Conservation (phyloP, 2,113 vertebrate genomes). For the Xenotilapia longispinis region DNA sequence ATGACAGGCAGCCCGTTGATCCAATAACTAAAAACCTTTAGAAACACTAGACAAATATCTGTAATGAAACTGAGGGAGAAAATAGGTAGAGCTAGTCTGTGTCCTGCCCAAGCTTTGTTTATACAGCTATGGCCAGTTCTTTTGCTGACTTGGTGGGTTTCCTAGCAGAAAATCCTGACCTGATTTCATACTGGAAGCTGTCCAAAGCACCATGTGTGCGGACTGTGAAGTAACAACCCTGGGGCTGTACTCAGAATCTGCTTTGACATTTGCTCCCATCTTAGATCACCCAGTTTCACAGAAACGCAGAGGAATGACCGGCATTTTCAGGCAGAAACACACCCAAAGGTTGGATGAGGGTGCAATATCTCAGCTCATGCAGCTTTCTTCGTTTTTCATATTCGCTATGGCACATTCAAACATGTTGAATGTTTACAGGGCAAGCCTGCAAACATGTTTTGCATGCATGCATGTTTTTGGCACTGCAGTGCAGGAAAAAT, state of each 20-base stretch:
- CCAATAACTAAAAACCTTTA: neutral
- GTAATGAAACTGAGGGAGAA: neutral
- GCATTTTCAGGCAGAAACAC: neutral
- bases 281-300: constrained; percentile 11
- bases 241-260: constrained; percentile 48
- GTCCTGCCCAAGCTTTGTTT: neutral
- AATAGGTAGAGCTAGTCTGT: neutral
- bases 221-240: constrained; percentile 45
- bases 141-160: constrained; percentile 34
- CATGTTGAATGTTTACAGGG: neutral
- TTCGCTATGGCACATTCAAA: neutral
- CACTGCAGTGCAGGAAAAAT: neutral
- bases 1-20: neutral
- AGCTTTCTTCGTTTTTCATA: neutral
- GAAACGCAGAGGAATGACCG: neutral
- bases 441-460: neutral
- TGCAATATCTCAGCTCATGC: neutral
- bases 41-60: neutral
- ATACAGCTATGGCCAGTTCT: neutral
- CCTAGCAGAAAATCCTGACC: constrained; percentile 45
- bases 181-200: constrained; percentile 50
- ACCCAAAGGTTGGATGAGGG: neutral
- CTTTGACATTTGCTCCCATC: constrained; percentile 16
- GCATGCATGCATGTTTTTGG: neutral
- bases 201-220: constrained; percentile 34